Base-by-base conservation (phyloP, 2,113 vertebrate genomes). In the Lethenteron camtschaticum region DNA sequence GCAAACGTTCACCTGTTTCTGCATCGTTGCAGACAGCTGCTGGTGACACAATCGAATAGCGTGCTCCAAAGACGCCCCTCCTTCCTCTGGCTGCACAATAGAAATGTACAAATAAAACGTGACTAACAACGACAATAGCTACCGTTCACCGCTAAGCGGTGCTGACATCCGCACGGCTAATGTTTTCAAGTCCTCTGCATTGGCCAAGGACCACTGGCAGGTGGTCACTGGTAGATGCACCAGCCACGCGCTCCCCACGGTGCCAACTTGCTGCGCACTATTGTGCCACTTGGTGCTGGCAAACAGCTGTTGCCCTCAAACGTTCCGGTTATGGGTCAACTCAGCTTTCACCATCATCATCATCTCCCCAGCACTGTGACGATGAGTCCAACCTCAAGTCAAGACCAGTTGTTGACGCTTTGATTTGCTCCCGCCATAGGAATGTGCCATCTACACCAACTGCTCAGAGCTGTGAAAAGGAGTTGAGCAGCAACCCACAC, bases 31-130 rank as follows among this genome's bases (percentile, higher is more conserved):
- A 72, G 90, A 89, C 74, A 91, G 82, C 70, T 99, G 94, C 73
- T 94, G 83, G 80, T 99, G 94, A 77, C 94, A 99, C 81, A 99
- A 99, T 82, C 91, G 95, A 77, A 99, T 83, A 14, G 94, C 91
- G 78, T 99, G 94, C 74, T 99, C 91, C 80, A 99, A 78, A 3
- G 90, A 91, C 11, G 83, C 86, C 70, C 87, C 94, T 81, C 96
- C 94, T 16, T 99, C 94, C 71, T 95, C 94, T 91, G 96, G 79
- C 60, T 71, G 74, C 71, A 77, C 75, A 24, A 81, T 3, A 79
- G 3, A 69, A 73, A 56, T 2, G 0, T 5, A 24, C 12, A 12
- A 18, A 58, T 12, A 70, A 56, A 58, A 58, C 58, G 56, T n/a
- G 58, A 55, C 58, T 13, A 57, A 10, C 55, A 56, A 69, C 57